Evolutionary conservation across 2,888 invertebrate genomes (phyloP).

Genomic region (Pristionchus fissidentatus): DNA sequence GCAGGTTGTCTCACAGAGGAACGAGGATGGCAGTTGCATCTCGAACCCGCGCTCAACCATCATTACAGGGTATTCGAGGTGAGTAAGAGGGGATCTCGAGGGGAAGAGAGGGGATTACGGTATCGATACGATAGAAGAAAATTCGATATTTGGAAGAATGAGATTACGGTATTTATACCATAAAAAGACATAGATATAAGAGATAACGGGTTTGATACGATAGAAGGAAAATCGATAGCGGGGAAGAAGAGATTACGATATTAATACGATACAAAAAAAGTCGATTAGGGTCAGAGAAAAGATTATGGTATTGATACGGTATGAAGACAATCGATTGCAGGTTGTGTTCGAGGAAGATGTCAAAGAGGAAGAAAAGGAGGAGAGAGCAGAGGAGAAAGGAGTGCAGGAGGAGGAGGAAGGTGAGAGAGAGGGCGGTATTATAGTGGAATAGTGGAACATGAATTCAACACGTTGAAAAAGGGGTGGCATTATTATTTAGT

Average conservation of each 20-base stretch:
- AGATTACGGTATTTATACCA: too few species aligned
- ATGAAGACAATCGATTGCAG: neutral
- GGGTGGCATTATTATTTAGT: neutral
- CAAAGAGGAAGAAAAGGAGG: neutral
- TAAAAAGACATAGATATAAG: too few species aligned
- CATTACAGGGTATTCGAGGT: conserved; percentile 56
- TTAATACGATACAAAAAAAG: neutral
- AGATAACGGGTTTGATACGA: conserved; percentile 50
- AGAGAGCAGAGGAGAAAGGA: neutral
- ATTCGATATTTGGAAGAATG: neutral
- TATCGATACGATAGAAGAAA: neutral
- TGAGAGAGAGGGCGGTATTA: neutral
- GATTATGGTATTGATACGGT: neutral
- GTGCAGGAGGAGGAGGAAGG: neutral
- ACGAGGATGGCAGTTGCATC: conserved; percentile 53
- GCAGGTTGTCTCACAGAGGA: conserved; percentile 20
- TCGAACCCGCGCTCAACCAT: conserved; percentile 55
- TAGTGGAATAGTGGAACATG: neutral
- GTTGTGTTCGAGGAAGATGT: neutral
- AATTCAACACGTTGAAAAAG: too few species aligned
- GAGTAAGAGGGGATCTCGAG: too few species aligned
- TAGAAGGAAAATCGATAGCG: too few species aligned
- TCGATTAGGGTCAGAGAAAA: neutral
- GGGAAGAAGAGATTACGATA: neutral
- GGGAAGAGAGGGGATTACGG: neutral